phyloP scores from a whole-genome alignment of 2,888 invertebrate genomes.

The Trichogramma evanescens region DNA sequence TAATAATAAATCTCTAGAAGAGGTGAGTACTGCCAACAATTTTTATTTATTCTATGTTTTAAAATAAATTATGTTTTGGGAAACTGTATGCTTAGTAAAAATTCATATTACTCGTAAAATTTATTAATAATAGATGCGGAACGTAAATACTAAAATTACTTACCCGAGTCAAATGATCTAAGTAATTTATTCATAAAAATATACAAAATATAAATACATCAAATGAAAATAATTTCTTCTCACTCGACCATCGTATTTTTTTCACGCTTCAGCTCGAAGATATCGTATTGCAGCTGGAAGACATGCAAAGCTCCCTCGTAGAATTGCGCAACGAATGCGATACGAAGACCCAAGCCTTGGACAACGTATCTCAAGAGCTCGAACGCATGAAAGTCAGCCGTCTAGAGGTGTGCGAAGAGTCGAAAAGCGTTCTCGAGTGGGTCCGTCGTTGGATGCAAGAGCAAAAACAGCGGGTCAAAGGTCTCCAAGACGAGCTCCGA shows the following conservation, averaged over 20 bases:
- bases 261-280: constrained; percentile 28
- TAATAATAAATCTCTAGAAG: constrained; percentile 30
- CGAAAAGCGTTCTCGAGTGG: constrained; percentile 34
- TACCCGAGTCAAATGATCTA: too few species aligned
- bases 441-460: constrained; percentile 38
- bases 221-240: neutral
- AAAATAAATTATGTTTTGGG: neutral
- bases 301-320: constrained; percentile 32
- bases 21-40: constrained; percentile 26
- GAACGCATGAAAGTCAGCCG: constrained; percentile 33
- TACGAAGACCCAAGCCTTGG: constrained; percentile 32
- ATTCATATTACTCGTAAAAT: neutral
- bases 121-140: too few species aligned
- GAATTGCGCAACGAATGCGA: constrained; percentile 36
- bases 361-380: constrained; percentile 35
- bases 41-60: too few species aligned
- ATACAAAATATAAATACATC: too few species aligned
- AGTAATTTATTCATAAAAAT: too few species aligned
- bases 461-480: constrained; percentile 29
- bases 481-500: constrained; percentile 15
- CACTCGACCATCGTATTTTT: neutral
- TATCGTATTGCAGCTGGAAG: constrained; percentile 33
- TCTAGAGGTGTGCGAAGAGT: constrained; percentile 37
- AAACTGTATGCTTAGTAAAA: neutral
- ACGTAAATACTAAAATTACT: too few species aligned